Percentiles rank a stretch among this genome's conserved stretches.
Conservation (phyloP, 2,113 vertebrate genomes). For the Mormyrus lacerda region DNA sequence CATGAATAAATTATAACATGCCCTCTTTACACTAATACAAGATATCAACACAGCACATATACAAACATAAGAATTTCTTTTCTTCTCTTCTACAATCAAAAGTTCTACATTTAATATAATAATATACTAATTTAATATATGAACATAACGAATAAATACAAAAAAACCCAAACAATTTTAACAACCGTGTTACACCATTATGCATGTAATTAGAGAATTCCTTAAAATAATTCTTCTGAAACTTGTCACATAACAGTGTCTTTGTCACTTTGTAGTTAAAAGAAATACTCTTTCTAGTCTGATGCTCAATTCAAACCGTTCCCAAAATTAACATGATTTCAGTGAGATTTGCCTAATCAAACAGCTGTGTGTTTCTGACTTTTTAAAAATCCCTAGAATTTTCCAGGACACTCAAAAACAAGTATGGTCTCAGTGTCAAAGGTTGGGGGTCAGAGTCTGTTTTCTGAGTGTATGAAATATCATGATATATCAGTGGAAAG, state of each 20-base stretch:
- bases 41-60: too few relatives aligned
- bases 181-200: too few relatives aligned
- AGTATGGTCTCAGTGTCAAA: neutral
- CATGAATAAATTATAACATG: too few relatives aligned
- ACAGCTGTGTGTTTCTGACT: neutral
- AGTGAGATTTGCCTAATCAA: neutral
- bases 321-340: neutral
- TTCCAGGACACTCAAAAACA: neutral
- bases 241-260: neutral
- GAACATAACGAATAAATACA: too few relatives aligned
- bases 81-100: too few relatives aligned
- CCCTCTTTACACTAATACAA: too few relatives aligned
- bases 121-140: too few relatives aligned
- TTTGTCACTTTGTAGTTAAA: neutral
- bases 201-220: neutral
- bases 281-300: neutral
- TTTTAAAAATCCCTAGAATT: neutral
- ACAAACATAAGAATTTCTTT: too few relatives aligned
- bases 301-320: neutral
- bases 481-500: neutral
- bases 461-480: neutral
- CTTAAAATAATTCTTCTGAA: neutral
- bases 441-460: neutral
- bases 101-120: too few relatives aligned
- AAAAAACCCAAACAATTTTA: too few relatives aligned